Conservation (phyloP, 2,888 invertebrate species). For the Ctena decussata region DNA sequence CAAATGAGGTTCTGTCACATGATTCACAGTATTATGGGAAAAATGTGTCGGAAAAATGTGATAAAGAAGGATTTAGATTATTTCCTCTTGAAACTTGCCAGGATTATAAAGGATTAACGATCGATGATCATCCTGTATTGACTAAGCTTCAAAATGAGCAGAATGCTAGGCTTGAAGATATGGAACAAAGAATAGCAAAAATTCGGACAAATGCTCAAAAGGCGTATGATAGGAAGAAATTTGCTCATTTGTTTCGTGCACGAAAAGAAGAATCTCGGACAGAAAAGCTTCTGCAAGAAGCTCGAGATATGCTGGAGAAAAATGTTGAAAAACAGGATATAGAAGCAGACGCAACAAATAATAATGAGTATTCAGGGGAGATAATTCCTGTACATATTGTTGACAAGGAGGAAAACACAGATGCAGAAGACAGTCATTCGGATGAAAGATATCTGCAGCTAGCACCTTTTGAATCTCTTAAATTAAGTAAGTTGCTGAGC, state of each 20-base stretch:
- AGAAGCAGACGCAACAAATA: conserved; percentile 38
- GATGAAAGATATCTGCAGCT: conserved; percentile 54
- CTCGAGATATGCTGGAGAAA: conserved; percentile 70
- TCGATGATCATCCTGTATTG: conserved; percentile 80
- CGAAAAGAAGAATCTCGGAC: conserved; percentile 71
- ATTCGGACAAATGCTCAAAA: conserved; percentile 80
- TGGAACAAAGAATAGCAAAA: conserved; percentile 78
- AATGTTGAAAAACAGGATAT: conserved; percentile 61
- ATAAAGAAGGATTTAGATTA: conserved; percentile 21
- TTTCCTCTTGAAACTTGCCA: conserved; percentile 54
- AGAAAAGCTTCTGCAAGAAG: conserved; percentile 72
- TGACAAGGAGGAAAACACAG: conserved; percentile 50
- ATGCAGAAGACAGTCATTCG: conserved; percentile 2
- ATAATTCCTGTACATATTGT: conserved; percentile 81
- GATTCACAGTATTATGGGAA: conserved; percentile 17
- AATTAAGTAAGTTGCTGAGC: conserved; percentile 54
- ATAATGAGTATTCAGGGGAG: conserved; percentile 77
- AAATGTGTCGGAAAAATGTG: neutral
- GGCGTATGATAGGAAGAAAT: conserved; percentile 80
- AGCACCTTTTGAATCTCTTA: conserved; percentile 58
- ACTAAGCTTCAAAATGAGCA: conserved; percentile 82
- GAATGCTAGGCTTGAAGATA: conserved; percentile 78
- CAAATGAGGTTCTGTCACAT: conserved; percentile 26
- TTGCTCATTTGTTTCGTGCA: conserved; percentile 80
- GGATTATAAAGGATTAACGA: conserved; percentile 66